A percentile compares a stretch with the other conserved stretches of the same genome.
These are phyloP conservation scores for Mythimna vitellina DNA, from an alignment of 2,888 invertebrate genomes.

Conservation along the genomic window DNA sequence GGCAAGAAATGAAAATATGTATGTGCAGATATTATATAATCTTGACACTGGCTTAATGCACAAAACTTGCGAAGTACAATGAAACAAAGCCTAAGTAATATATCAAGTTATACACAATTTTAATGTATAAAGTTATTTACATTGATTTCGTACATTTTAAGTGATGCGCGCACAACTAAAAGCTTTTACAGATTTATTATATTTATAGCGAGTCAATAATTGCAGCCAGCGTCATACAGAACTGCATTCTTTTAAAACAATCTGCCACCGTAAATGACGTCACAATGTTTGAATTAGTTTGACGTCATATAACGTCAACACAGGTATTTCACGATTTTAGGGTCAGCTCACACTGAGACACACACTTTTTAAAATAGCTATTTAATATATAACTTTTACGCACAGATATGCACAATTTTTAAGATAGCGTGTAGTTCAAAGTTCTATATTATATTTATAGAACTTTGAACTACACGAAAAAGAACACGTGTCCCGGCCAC, in stretches of 20 bases:
- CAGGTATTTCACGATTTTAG: neutral
- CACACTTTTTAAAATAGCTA: neutral
- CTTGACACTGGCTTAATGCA: too few species aligned
- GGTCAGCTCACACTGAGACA: neutral
- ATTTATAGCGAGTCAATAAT: neutral
- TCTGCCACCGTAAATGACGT: slow-evolving; percentile 9
- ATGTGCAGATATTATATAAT: too few species aligned
- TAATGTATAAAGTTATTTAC: too few species aligned
- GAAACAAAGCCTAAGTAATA: too few species aligned
- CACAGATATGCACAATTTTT: neutral
- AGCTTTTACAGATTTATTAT: too few species aligned
- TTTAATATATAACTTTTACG: neutral
- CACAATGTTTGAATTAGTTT: slow-evolving; percentile 2
- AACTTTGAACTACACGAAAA: neutral
- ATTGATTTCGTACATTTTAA: too few species aligned
- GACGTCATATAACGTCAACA: slow-evolving; percentile 17
- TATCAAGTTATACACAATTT: too few species aligned
- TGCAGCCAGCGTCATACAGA: neutral
- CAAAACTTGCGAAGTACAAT: too few species aligned
- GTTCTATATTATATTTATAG: neutral
- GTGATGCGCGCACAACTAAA: too few species aligned
- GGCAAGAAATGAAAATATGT: too few species aligned
- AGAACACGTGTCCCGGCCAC: neutral
- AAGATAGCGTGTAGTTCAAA: neutral
- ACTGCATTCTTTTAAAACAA: neutral